These are phyloP conservation scores for Lordiphosa collinella DNA, from an alignment of 1,140 invertebrate species.

Conservation along the genomic window DNA sequence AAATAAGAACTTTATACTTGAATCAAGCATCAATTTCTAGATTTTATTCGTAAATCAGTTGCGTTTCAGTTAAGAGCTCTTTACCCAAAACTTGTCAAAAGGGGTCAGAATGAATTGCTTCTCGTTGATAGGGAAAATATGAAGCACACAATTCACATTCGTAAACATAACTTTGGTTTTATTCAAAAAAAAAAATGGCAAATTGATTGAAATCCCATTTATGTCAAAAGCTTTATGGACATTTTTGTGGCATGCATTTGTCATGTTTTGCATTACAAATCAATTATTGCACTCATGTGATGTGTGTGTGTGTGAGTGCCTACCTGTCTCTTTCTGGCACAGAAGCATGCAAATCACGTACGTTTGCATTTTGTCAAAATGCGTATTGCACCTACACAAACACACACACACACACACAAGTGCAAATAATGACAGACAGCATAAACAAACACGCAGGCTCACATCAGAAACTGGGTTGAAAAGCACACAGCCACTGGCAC, in stretches of 20 bases:
- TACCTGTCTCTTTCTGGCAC: conserved; percentile 2
- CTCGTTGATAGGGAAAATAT: too few species aligned
- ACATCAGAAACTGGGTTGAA: neutral
- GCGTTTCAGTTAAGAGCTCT: too few species aligned
- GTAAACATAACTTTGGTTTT: neutral
- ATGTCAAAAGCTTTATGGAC: conserved; percentile 13
- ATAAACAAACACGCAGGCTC: conserved; percentile 60
- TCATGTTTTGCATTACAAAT: conserved; percentile 69
- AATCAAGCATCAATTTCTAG: too few species aligned
- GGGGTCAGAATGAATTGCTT: too few species aligned
- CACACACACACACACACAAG: neutral
- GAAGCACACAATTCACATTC: too few species aligned
- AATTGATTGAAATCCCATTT: conserved; percentile 8
- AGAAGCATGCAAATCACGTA: conserved; percentile 66
- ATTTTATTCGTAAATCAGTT: too few species aligned
- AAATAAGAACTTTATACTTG: too few species aligned
- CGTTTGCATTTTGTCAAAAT: conserved; percentile 74
- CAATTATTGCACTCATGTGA: conserved; percentile 50
- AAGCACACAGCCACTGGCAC: neutral
- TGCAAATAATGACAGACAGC: conserved; percentile 68
- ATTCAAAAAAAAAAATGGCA: conserved; percentile 14
- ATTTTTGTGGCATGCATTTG: conserved; percentile 30
- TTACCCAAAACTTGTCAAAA: too few species aligned
- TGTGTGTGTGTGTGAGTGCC: conserved; percentile 5
- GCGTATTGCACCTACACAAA: conserved; percentile 69